Conservation (phyloP, 2,113 vertebrate genomes). For the Nannobrachium achirus region DNA sequence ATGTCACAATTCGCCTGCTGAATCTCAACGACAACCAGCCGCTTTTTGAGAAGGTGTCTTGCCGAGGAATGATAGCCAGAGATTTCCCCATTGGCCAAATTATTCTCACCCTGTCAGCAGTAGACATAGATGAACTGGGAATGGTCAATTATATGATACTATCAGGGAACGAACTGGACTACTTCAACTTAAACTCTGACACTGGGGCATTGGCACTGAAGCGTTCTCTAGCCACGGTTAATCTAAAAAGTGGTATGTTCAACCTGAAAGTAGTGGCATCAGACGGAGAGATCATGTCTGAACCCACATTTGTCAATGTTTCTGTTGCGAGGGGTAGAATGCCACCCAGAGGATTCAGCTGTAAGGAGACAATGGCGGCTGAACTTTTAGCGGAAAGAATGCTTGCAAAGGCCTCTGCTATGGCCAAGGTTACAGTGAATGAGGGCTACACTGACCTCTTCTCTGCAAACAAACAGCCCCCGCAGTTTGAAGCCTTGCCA, state of each 20-base stretch:
- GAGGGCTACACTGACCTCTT: slow-evolving; percentile 88
- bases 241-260: slow-evolving; percentile 86
- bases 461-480: slow-evolving; percentile 89
- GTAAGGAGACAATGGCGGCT: slow-evolving; percentile 91
- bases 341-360: slow-evolving; percentile 87
- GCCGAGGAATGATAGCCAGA: slow-evolving; percentile 89
- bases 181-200: slow-evolving; percentile 91
- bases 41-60: slow-evolving; percentile 92
- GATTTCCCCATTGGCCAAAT: slow-evolving; percentile 90
- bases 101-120: slow-evolving; percentile 92
- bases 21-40: slow-evolving; percentile 96
- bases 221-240: slow-evolving; percentile 83
- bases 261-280: slow-evolving; percentile 89
- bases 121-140: slow-evolving; percentile 93
- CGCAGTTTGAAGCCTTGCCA: slow-evolving; percentile 94
- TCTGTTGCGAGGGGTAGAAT: slow-evolving; percentile 89
- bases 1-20: slow-evolving; percentile 88
- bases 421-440: slow-evolving; percentile 81
- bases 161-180: slow-evolving; percentile 92
- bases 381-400: slow-evolving; percentile 92
- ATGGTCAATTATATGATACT: slow-evolving; percentile 91
- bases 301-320: slow-evolving; percentile 93
- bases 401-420: slow-evolving; percentile 89
- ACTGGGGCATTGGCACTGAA: slow-evolving; percentile 91
- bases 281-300: slow-evolving; percentile 91